Evolutionary conservation across 2,797 vertebrate species (phyloP), one percentile per base, ranked within the genome.

Genomic region (Argentina silus): DNA sequence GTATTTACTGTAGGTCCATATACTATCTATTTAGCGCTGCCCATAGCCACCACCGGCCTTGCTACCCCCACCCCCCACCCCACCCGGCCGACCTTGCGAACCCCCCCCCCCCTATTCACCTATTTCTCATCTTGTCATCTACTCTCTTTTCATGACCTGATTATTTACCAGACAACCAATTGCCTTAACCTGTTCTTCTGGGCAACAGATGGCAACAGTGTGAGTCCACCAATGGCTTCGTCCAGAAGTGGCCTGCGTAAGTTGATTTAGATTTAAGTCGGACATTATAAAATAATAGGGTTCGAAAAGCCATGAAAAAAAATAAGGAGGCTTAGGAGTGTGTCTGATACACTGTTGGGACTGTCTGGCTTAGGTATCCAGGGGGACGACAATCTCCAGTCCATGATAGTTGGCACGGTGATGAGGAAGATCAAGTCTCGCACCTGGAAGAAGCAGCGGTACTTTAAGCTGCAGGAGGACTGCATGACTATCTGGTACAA

Each of bases 401-500:
- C 94, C 72, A 99, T 99, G 97, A 93, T 96, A 74, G 90, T 94
- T 66, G 97, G 96, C 60, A 91, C 90, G 0, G 66, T 95, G 86
- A 95, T 98, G 95, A 95, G 96, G 78, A 99, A 98, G 88, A 94
- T 98, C 72, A 98, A 97, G 79, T 96, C 97, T 62, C 95, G 95
- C 65, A 95, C 84, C 74, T 99, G 97, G 97, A 98, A 98, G 86
- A 98, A 97, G 78, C 95, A 95, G 77, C 93, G 97, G 66, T 95
- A 93, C 85, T 98, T 97, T 90, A 95, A 91, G 81, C 93, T 99
- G 45, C 95, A 98, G 89, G 95, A 97, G 0, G 96, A 98, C 78
- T 94, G 93, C 84, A 95, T 96, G 96, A 98, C 95, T 57, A 95
- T 98, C 89, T 98, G 97, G 97, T 97, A 98, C 85, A 93, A 96